Evolutionary conservation across 2,888 invertebrate genomes (phyloP).

Genomic region (Drosophila borealis): DNA sequence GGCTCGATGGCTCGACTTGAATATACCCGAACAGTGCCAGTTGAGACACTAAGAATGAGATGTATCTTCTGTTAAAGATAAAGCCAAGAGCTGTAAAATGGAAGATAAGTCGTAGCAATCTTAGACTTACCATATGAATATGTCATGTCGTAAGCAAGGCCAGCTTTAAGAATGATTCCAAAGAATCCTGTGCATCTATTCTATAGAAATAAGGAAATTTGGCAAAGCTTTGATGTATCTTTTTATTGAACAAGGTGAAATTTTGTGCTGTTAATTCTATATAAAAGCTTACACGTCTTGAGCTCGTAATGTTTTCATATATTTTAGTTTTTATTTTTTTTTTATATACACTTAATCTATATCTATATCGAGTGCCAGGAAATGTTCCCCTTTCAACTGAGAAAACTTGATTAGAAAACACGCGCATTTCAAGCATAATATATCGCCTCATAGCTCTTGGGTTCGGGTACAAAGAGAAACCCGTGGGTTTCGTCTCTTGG

Average conservation of each 20-base stretch:
- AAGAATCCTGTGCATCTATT: too few species aligned
- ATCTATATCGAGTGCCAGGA: neutral
- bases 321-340: too few species aligned
- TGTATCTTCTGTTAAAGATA: neutral
- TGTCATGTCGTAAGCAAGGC: too few species aligned
- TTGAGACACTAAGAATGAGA: neutral
- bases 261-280: too few species aligned
- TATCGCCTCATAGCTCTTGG: constrained; percentile 14
- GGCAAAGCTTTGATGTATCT: too few species aligned
- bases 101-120: too few species aligned
- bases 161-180: too few species aligned
- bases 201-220: too few species aligned
- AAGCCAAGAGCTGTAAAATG: neutral
- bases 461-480: constrained; percentile 35
- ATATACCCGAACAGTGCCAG: constrained; percentile 29
- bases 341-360: neutral
- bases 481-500: constrained; percentile 30
- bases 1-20: constrained; percentile 13
- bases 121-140: too few species aligned
- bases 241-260: too few species aligned
- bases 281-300: too few species aligned
- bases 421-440: constrained; percentile 8
- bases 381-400: neutral
- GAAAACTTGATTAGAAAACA: constrained; percentile 6
- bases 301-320: too few species aligned